A percentile compares a stretch with the other conserved stretches of the same genome.
Evolutionary conservation across 2,888 invertebrate species (phyloP).

Genomic region (Apotomis betuletana): DNA sequence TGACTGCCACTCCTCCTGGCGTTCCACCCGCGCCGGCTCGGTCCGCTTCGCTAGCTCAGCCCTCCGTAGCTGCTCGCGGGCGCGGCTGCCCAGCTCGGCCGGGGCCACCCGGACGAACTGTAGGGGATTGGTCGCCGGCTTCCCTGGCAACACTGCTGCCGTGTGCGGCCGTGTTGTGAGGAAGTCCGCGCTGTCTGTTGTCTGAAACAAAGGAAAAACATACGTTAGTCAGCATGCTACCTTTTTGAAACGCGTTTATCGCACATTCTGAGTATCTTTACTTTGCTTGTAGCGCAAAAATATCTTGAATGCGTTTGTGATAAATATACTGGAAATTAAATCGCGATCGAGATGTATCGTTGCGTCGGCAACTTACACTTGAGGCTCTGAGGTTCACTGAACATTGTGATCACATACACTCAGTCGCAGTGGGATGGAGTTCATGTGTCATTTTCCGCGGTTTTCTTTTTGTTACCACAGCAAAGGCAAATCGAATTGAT

Average conservation of each 20-base stretch:
- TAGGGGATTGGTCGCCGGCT: slow-evolving; percentile 93
- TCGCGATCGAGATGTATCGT: no score
- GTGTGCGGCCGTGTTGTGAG: slow-evolving; percentile 78
- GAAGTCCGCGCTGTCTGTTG: slow-evolving; percentile 80
- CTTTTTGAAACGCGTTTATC: no score
- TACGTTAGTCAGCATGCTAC: neutral
- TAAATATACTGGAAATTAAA: no score
- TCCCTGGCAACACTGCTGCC: slow-evolving; percentile 89
- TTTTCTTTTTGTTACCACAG: neutral
- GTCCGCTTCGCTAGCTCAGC: slow-evolving; percentile 93
- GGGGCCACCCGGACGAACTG: slow-evolving; percentile 95
- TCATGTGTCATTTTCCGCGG: neutral
- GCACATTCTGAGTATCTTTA: no score
- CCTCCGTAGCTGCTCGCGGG: slow-evolving; percentile 92
- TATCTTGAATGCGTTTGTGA: no score
- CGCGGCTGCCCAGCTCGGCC: slow-evolving; percentile 92
- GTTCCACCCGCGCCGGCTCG: slow-evolving; percentile 90
- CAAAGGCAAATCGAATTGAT: neutral
- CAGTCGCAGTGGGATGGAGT: neutral
- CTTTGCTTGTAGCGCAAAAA: no score
- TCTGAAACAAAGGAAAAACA: slow-evolving; percentile 57
- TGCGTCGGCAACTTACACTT: no score
- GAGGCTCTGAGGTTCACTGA: neutral
- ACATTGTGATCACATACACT: neutral
- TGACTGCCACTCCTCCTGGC: slow-evolving; percentile 96